Percentiles rank a stretch among this genome's conserved stretches.
These are phyloP conservation scores for Aphidoletes aphidimyza DNA, from an alignment of 2,888 invertebrate species.

Conservation along the genomic window DNA sequence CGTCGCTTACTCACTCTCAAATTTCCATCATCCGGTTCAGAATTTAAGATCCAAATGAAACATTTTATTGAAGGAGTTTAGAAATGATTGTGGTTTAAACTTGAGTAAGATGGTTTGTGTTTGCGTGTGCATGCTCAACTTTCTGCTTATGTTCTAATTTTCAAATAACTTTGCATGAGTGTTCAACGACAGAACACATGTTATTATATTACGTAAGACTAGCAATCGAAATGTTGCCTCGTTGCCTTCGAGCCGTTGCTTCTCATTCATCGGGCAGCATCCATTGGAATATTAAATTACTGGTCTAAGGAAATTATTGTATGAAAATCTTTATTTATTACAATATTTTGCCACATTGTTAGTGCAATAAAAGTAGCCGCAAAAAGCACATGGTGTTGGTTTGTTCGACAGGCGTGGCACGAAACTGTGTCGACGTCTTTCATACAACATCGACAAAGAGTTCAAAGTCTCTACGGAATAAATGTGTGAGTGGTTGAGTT, in stretches of 20 bases:
- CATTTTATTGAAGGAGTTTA: slow-evolving; percentile 21
- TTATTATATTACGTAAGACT: background rate
- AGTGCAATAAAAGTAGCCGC: slow-evolving; percentile 1
- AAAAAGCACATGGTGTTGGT: slow-evolving; percentile 21
- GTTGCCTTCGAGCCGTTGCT: background rate
- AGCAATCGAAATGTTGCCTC: background rate
- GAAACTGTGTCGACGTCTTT: no score
- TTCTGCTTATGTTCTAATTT: slow-evolving; percentile 20
- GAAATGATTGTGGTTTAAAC: slow-evolving; percentile 47
- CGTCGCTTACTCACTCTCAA: no score
- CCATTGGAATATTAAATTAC: slow-evolving; percentile 47
- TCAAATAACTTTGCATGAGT: background rate
- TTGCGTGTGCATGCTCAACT: slow-evolving; percentile 17
- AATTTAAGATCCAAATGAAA: background rate
- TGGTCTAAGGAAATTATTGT: slow-evolving; percentile 23
- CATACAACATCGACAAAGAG: no score
- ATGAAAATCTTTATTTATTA: slow-evolving; percentile 37
- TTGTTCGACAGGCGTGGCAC: no score
- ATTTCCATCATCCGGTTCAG: background rate
- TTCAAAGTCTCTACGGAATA: no score
- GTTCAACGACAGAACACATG: background rate
- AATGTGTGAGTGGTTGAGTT: no score
- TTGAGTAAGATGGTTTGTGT: slow-evolving; percentile 3
- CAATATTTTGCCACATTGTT: slow-evolving; percentile 45
- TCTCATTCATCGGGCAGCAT: background rate